Conservation (phyloP, 2,113 vertebrate genomes). For the Mystacornis crossleyi region DNA sequence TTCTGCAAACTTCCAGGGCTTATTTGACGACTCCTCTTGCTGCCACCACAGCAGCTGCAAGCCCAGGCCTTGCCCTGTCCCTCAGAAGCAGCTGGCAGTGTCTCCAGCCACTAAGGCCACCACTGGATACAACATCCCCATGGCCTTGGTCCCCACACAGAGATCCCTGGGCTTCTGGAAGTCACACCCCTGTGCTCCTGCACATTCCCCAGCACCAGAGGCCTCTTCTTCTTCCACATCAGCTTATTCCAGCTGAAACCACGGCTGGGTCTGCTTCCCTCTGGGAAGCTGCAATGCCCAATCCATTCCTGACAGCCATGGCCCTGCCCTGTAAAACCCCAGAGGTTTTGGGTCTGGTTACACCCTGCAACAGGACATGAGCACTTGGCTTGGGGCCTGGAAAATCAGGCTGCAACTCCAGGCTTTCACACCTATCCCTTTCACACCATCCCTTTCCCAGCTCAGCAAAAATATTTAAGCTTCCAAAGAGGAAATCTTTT, state of each 20-base stretch:
- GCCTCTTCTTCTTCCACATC: not conserved
- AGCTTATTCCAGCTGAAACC: not conserved
- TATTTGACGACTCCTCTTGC: not conserved
- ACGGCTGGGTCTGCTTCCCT: not conserved
- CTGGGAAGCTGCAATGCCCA: not conserved
- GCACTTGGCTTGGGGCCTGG: not conserved
- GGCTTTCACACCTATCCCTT: not conserved
- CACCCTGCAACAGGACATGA: not conserved
- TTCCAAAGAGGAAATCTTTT: not conserved
- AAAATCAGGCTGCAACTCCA: not conserved
- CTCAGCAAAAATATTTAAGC: not conserved
- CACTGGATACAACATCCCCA: not conserved
- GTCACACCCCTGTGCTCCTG: not conserved
- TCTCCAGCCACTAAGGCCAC: not conserved
- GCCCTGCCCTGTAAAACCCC: not conserved
- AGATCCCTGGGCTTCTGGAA: not conserved
- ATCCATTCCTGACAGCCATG: not conserved
- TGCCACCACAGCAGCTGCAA: not conserved
- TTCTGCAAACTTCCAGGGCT: not conserved
- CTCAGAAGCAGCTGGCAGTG: not conserved
- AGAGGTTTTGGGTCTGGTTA: not conserved
- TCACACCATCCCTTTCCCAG: not conserved
- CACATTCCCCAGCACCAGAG: not conserved
- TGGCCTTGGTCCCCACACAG: not conserved
- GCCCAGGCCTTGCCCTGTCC: not conserved